A percentile compares a stretch with the other conserved stretches of the same genome.
These are phyloP conservation scores for Ectemnius lituratus DNA, from an alignment of 2,888 invertebrate genomes.

Conservation along the genomic window DNA sequence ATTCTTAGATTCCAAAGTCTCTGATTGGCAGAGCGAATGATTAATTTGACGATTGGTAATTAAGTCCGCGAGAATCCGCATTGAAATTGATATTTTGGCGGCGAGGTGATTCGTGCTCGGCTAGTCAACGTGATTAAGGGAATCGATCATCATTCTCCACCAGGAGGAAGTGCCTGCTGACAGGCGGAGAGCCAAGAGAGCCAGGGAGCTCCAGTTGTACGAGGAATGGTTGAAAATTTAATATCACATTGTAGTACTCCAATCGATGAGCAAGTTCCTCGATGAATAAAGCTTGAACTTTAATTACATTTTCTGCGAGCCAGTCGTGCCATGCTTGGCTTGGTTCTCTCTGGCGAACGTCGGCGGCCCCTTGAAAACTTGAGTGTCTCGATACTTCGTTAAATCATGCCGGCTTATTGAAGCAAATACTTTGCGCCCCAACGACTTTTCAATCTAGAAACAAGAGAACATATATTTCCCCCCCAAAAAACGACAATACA, in stretches of 20 bases:
- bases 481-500: too few species aligned
- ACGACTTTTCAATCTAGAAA: not conserved
- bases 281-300: not conserved
- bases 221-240: not conserved
- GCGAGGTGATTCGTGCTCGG: constrained; percentile 34
- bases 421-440: constrained; percentile 1
- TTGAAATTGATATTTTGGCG: constrained; percentile 16
- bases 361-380: not conserved
- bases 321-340: not conserved
- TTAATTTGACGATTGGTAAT: too few species aligned
- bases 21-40: too few species aligned
- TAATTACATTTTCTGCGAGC: not conserved
- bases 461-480: too few species aligned
- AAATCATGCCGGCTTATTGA: not conserved
- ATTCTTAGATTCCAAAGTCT: too few species aligned
- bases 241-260: not conserved
- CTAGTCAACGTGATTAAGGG: constrained; percentile 46
- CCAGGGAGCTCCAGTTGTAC: too few species aligned
- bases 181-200: too few species aligned
- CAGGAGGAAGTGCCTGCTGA: too few species aligned
- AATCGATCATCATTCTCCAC: too few species aligned
- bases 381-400: not conserved
- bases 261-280: constrained; percentile 1
- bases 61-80: too few species aligned
- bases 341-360: too few species aligned